Conservation (phyloP, 2,888 invertebrate species). For the Leucoma salicis region DNA sequence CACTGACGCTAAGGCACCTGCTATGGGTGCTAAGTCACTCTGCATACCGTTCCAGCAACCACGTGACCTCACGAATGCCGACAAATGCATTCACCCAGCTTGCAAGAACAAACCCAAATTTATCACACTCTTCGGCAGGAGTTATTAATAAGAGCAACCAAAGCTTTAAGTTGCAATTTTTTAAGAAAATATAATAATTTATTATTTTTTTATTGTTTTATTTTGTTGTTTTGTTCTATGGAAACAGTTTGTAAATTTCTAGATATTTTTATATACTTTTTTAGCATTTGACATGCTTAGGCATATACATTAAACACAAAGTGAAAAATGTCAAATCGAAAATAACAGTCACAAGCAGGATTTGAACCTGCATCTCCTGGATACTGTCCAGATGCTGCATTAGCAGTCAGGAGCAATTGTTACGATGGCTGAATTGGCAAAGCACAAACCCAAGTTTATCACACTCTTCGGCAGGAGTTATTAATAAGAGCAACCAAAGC, state of each 20-base stretch:
- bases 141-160: conserved; percentile 83
- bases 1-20: conserved; percentile 90
- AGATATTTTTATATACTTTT: no score
- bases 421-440: no score
- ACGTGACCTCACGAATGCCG: conserved; percentile 78
- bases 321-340: no score
- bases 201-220: conserved; percentile 27
- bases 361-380: no score
- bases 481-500: conserved; percentile 35
- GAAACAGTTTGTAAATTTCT: neutral
- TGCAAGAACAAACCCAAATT: conserved; percentile 91
- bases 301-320: no score
- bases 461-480: conserved; percentile 98
- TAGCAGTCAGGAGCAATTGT: no score
- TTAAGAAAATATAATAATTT: conserved; percentile 45
- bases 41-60: conserved; percentile 98
- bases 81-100: conserved; percentile 93
- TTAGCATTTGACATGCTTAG: no score
- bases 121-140: conserved; percentile 97
- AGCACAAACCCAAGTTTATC: conserved; percentile 89
- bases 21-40: conserved; percentile 99
- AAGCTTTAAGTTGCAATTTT: conserved; percentile 28
- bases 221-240: conserved; percentile 1
- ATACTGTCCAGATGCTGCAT: no score
- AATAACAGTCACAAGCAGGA: no score